These are phyloP conservation scores for Hetaerina titia DNA, from an alignment of 2,888 invertebrate species.

Conservation along the genomic window DNA sequence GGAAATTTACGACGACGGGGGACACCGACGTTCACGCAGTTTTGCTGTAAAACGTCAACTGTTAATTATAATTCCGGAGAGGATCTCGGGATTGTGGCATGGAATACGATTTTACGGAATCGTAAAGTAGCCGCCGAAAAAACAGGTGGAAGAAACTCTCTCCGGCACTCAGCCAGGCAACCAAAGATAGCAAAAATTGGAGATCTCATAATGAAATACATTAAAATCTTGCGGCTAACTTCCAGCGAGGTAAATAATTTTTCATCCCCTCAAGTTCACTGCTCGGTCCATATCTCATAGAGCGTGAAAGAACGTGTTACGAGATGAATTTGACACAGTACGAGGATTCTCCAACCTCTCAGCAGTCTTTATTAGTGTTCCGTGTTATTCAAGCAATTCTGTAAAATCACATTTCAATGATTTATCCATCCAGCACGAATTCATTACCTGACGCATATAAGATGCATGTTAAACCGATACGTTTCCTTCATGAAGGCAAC, in stretches of 20 bases:
- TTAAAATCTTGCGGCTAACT: neutral
- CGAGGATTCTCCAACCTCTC: neutral
- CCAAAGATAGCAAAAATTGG: neutral
- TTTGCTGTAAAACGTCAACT: neutral
- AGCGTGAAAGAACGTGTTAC: neutral
- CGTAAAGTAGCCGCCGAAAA: conserved; percentile 49
- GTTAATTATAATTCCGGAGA: conserved; percentile 19
- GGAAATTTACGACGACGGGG: neutral
- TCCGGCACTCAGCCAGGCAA: conserved; percentile 18
- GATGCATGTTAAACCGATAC: neutral
- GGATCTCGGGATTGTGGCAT: neutral
- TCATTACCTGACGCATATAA: neutral
- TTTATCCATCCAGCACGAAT: neutral
- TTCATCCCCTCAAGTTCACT: conserved; percentile 20
- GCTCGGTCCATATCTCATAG: neutral
- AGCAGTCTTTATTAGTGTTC: neutral
- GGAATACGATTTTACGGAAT: neutral
- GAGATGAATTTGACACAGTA: neutral
- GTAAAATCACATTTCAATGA: neutral
- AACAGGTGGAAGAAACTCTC: conserved; percentile 26
- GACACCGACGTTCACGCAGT: neutral
- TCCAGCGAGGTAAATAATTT: neutral
- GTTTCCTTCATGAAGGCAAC: neutral
- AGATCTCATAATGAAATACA: neutral
- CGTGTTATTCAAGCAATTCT: neutral